Evolutionary conservation across 30 jellyfish, hydroid and myxozoan species (phyloP).

Genomic region (Turritopsis dohrnii): DNA sequence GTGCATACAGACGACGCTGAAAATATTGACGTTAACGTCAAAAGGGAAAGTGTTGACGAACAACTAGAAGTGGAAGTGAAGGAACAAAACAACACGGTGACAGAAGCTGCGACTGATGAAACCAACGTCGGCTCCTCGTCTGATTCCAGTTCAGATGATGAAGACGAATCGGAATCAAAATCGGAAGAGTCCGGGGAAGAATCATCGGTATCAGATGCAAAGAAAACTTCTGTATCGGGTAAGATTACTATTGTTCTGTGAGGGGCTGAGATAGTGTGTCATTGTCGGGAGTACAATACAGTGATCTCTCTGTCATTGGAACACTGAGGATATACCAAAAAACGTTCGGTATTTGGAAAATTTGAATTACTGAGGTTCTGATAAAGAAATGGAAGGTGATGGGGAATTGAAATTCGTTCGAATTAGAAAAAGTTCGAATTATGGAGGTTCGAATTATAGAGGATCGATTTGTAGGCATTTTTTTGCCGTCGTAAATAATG

Average conservation of each 20-base stretch:
- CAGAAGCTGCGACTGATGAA: not conserved
- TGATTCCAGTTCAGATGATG: not conserved
- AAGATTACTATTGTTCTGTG: not conserved
- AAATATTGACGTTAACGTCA: not conserved
- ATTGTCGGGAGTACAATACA: too few relatives aligned
- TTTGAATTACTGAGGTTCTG: too few relatives aligned
- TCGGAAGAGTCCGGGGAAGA: conserved; percentile 27
- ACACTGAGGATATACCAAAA: too few relatives aligned
- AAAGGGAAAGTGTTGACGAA: not conserved
- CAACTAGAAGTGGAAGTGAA: not conserved
- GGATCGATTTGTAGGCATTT: too few relatives aligned
- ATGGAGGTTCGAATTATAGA: too few relatives aligned
- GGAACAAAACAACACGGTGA: not conserved
- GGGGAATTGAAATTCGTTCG: too few relatives aligned
- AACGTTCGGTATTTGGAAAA: too few relatives aligned
- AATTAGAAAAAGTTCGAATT: too few relatives aligned
- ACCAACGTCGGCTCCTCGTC: not conserved
- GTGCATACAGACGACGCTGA: conserved; percentile 16
- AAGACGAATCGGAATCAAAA: not conserved
- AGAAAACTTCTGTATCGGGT: conserved; percentile 23
- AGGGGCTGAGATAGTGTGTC: too few relatives aligned
- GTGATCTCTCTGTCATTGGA: too few relatives aligned
- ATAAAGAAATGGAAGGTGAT: too few relatives aligned
- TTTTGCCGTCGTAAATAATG: too few relatives aligned
- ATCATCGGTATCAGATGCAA: conserved; percentile 16